Base-by-base conservation (phyloP, 2,113 vertebrate species). In the Antigone vipio region DNA sequence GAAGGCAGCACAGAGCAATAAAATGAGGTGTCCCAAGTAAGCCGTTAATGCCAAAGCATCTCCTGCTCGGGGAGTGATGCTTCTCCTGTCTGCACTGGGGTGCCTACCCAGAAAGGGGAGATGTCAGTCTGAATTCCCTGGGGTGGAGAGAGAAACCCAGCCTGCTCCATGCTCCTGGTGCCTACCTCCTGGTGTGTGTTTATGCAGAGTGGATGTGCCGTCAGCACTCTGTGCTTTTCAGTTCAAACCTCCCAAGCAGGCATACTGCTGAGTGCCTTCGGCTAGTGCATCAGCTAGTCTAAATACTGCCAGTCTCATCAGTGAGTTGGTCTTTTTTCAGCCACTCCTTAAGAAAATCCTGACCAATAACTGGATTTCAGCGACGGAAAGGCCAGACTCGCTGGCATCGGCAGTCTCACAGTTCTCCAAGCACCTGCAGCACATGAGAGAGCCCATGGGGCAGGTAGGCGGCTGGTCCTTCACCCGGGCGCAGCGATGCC, bases 331-430 rank as follows among this genome's bases (percentile, higher is more conserved):
- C 13, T 85, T 58, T 92, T 96, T 95, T n/a, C 92, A 98, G 98
- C 97, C 96, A 1, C 88, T 97, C 26, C 93, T 98, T 60, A 97
- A 95, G 86, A 96, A 72, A 56, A 89, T 98, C 62, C 94, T 97
- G 74, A 98, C 91, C 88, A 97, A 93, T 88, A 58, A 55, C 10
- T 98, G 98, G 98, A 96, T 98, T 88, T 95, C 83, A 63, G 79
- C 9, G 0, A 52, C 16, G 0, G 96, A 97, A 71, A 66, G 30
- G 10, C 94, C 95, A 0, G 42, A 35, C 29, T 91, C 44, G 0
- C 93, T 96, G 93, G 88, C 38, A 0, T 93, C 1, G 1, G 73
- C 55, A 3, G 64, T 97, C 49, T 96, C 92, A 0, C 87, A 90
- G 86, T 98, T 98, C 66, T 94, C 96, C 0, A 1, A 76, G 76